Conservation (phyloP, 2,888 invertebrate species). For the Heliothis peltigera region DNA sequence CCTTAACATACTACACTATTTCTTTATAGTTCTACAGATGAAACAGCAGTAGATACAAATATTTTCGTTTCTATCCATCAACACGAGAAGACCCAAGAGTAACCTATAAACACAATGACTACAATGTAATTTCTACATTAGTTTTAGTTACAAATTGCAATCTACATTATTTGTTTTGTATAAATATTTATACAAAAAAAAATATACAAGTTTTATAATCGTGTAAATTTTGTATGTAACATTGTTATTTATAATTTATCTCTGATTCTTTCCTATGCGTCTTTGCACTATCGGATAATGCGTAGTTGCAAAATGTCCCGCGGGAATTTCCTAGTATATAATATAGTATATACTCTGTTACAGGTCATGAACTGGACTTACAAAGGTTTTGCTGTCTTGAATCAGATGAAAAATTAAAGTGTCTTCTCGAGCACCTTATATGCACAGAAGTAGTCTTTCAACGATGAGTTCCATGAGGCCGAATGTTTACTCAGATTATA, state of each 20-base stretch:
- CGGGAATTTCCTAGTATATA: not conserved
- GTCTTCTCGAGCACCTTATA: too few relatives aligned
- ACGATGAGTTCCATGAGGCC: not conserved
- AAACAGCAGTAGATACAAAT: conserved; percentile 17
- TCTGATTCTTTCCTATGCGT: too few relatives aligned
- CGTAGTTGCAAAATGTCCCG: too few relatives aligned
- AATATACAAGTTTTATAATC: too few relatives aligned
- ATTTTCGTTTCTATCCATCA: conserved; percentile 21
- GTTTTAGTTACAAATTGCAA: conserved; percentile 13
- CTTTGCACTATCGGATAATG: too few relatives aligned
- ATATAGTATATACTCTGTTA: conserved; percentile 54
- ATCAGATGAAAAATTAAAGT: conserved; percentile 76
- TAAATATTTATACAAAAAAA: too few relatives aligned
- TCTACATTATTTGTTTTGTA: too few relatives aligned
- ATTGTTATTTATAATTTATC: too few relatives aligned
- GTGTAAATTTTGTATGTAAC: too few relatives aligned
- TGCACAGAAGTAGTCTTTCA: too few relatives aligned
- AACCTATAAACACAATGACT: conserved; percentile 22
- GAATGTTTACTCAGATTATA: not conserved
- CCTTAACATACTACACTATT: not conserved
- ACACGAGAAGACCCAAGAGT: conserved; percentile 10
- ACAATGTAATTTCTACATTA: conserved; percentile 27
- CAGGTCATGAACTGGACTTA: conserved; percentile 83
- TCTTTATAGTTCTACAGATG: not conserved
- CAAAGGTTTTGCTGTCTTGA: conserved; percentile 78